Conservation (phyloP, 2,797 vertebrate species). For the Spondyliosoma cantharus region DNA sequence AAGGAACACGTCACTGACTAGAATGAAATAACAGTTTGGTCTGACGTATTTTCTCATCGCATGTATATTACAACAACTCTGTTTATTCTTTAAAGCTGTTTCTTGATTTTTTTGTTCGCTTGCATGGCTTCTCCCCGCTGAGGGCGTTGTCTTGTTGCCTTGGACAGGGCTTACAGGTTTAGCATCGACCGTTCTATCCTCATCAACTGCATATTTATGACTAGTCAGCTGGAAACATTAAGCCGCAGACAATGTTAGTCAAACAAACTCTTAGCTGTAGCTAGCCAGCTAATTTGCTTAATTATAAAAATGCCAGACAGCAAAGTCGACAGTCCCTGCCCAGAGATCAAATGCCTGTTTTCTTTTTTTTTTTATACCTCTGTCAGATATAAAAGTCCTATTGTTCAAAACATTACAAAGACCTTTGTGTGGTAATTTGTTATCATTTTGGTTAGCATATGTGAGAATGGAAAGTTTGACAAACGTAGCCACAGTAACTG, state of each 20-base stretch:
- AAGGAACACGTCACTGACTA: not conserved
- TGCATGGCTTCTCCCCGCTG: not conserved
- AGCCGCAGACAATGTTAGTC: not conserved
- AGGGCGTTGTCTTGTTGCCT: not conserved
- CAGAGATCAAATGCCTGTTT: not conserved
- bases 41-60: too few species aligned
- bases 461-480: not conserved
- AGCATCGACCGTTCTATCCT: not conserved
- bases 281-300: not conserved
- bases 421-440: not conserved
- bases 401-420: not conserved
- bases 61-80: not conserved
- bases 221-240: not conserved
- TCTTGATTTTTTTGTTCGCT: not conserved
- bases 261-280: not conserved
- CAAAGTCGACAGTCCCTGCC: not conserved
- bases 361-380: not conserved
- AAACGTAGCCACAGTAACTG: not conserved
- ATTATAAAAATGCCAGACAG: constrained; percentile 4
- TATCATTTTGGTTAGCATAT: not conserved
- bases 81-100: not conserved
- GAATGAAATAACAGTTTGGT: too few species aligned
- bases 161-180: not conserved
- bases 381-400: too few species aligned
- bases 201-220: not conserved